Conservation (phyloP, 92 coral and sea anemone species). For the Epizoanthus ramosus region DNA sequence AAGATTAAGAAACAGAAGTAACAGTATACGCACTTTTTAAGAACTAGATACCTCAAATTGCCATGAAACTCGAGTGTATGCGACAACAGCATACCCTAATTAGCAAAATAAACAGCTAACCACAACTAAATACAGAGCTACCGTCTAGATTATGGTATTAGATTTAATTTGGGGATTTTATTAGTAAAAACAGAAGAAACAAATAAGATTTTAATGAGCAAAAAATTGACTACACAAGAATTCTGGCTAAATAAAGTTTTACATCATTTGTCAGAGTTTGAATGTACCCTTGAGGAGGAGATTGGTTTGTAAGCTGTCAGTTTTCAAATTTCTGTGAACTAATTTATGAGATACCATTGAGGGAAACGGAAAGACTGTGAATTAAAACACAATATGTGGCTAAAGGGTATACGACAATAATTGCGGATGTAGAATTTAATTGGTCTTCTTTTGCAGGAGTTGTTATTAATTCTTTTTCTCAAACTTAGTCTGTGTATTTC, state of each 20-base stretch:
- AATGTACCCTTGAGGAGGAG: background rate
- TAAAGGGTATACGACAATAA: background rate
- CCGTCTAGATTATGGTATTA: background rate
- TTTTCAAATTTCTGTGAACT: constrained; percentile 30
- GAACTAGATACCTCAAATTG: background rate
- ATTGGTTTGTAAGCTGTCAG: background rate
- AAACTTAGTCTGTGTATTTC: constrained; percentile 29
- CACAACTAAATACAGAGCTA: background rate
- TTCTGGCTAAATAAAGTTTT: background rate
- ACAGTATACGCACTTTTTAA: background rate
- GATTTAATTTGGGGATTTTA: background rate
- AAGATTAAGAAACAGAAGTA: too few species aligned
- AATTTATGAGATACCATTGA: constrained; percentile 39
- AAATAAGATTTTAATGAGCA: background rate
- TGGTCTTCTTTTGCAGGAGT: constrained; percentile 11
- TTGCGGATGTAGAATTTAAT: constrained; percentile 36
- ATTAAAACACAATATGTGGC: background rate
- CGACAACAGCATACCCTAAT: constrained; percentile 3
- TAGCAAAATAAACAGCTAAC: constrained; percentile 11
- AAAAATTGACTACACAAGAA: background rate
- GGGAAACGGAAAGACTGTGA: constrained; percentile 15
- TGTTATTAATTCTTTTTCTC: constrained; percentile 6
- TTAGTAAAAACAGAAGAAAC: background rate
- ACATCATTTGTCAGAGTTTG: background rate
- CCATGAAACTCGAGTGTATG: background rate